A percentile compares a stretch with the other conserved stretches of the same genome.
phyloP scores from a whole-genome alignment of 2,888 invertebrate species.

The Ectobius pallidus region DNA sequence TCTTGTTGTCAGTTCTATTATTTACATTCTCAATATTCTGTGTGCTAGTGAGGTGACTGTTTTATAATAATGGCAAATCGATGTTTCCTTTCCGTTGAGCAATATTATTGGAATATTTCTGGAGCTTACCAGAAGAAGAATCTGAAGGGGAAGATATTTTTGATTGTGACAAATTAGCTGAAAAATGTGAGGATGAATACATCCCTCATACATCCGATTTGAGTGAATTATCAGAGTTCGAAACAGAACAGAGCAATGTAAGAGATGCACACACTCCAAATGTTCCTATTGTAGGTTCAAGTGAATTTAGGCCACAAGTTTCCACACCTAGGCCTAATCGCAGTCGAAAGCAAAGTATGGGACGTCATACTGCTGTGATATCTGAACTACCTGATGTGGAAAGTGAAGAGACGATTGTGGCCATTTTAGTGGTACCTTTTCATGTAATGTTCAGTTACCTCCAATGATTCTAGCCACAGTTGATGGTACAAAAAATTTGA shows the following conservation, averaged over 20 bases:
- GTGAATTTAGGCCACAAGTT: constrained; percentile 33
- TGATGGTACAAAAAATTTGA: too few species aligned
- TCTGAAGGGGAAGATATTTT: too few species aligned
- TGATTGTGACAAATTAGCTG: too few species aligned
- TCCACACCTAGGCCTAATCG: neutral
- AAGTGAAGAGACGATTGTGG: neutral
- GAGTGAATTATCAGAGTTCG: neutral
- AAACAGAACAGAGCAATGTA: neutral
- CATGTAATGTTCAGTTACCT: too few species aligned
- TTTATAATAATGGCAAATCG: too few species aligned
- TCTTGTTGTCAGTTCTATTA: too few species aligned
- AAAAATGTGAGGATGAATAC: too few species aligned
- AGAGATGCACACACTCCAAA: neutral
- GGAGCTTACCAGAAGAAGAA: neutral
- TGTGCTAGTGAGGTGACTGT: too few species aligned
- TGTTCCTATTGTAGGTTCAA: constrained; percentile 10
- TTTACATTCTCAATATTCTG: too few species aligned
- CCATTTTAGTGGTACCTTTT: too few species aligned
- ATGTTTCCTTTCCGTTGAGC: neutral
- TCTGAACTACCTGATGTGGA: neutral
- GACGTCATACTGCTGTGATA: neutral
- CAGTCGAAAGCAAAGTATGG: too few species aligned
- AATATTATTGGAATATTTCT: neutral
- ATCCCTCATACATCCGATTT: neutral
- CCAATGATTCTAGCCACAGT: too few species aligned